These are phyloP conservation scores for Molothrus ater DNA, from an alignment of 2,797 vertebrate species.

Conservation along the genomic window DNA sequence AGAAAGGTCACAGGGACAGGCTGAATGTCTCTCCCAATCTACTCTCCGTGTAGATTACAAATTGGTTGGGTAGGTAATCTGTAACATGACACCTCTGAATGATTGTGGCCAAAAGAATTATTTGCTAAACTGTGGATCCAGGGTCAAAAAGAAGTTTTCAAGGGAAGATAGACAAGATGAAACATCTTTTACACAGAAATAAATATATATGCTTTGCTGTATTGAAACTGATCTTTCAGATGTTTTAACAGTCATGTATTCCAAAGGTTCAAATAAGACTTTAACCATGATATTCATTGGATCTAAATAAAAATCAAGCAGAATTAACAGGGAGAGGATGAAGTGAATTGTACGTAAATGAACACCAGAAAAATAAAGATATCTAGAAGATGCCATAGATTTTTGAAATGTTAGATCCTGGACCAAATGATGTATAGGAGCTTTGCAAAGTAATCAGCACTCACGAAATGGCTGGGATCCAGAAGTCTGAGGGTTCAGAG, in stretches of 20 bases:
- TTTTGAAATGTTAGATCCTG: not conserved
- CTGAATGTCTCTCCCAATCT: not conserved
- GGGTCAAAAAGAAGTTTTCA: conserved; percentile 21
- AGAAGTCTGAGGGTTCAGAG: not conserved
- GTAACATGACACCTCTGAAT: conserved; percentile 36
- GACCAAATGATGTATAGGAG: not conserved
- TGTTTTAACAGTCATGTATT: not conserved
- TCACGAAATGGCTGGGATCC: not conserved
- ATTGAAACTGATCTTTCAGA: not conserved
- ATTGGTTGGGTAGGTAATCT: conserved; percentile 8
- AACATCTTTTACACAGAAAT: not conserved
- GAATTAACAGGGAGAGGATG: not conserved
- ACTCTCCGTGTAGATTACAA: not conserved
- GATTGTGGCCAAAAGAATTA: not conserved
- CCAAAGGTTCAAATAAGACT: not conserved
- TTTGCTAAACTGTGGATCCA: not conserved
- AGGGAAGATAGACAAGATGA: not conserved
- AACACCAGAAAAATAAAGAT: not conserved
- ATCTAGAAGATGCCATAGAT: not conserved
- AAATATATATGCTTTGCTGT: not conserved
- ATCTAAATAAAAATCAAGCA: not conserved
- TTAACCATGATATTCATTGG: not conserved
- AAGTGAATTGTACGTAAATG: not conserved
- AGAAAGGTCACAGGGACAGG: conserved; percentile 37
- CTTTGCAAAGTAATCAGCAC: not conserved